These are phyloP conservation scores for Peromyscus nudipes DNA, from an alignment of 2,797 vertebrate genomes.

Conservation along the genomic window DNA sequence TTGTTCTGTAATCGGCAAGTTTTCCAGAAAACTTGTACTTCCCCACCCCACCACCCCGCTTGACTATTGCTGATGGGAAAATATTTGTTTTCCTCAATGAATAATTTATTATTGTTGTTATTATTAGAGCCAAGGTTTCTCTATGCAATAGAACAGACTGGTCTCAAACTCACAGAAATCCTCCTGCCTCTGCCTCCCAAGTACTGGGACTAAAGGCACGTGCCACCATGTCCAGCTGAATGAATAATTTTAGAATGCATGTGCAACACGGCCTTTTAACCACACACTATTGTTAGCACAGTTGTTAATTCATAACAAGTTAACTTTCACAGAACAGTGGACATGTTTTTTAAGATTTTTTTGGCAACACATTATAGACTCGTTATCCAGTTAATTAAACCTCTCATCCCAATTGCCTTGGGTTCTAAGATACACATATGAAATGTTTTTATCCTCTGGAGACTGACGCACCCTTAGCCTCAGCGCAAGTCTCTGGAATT, in stretches of 20 bases:
- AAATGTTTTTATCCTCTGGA: neutral
- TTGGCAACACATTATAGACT: neutral
- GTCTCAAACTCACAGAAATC: neutral
- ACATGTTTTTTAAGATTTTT: neutral
- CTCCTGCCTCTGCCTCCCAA: neutral
- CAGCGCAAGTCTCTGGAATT: neutral
- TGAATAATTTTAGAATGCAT: neutral
- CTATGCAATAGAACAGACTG: neutral
- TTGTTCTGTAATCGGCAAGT: neutral
- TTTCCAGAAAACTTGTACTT: neutral
- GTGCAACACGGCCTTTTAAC: neutral
- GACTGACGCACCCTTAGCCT: neutral
- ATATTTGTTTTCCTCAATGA: neutral
- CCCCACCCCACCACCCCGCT: neutral
- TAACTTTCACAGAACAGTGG: neutral
- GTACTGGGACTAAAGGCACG: neutral
- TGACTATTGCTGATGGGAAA: neutral
- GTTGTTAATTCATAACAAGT: neutral
- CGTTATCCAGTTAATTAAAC: neutral
- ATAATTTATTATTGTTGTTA: neutral
- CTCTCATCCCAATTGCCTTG: neutral
- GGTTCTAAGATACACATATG: neutral
- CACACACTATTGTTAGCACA: neutral
- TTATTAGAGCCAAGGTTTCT: neutral
- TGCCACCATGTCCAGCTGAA: neutral